phyloP scores from a whole-genome alignment of 2,888 invertebrate genomes.

The Alloplasta piceator region DNA sequence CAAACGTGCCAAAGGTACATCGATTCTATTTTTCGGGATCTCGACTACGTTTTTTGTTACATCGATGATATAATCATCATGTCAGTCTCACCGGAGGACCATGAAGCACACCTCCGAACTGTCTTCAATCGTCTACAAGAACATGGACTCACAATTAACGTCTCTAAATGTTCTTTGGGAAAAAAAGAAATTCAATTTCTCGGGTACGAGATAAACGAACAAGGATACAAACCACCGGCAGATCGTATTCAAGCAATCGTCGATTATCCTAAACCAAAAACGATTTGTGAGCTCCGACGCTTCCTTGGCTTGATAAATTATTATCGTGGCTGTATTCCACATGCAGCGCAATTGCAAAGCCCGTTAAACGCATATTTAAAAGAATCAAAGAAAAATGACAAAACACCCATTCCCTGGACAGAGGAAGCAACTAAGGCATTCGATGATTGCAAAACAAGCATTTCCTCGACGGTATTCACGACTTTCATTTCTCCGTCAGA shows the following conservation, averaged over 20 bases:
- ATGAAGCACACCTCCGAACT: too few relatives aligned
- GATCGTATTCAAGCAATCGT: slow-evolving; percentile 12
- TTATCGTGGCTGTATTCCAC: too few relatives aligned
- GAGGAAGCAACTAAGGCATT: slow-evolving; percentile 2
- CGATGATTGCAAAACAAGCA: slow-evolving; percentile 7
- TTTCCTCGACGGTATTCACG: neutral
- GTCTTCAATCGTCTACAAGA: too few relatives aligned
- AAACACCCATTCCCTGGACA: slow-evolving; percentile 11
- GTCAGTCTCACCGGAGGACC: neutral
- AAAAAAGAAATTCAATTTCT: neutral
- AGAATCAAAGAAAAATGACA: slow-evolving; percentile 18
- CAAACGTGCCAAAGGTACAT: neutral
- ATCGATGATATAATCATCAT: neutral
- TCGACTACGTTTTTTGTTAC: too few relatives aligned
- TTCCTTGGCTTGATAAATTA: too few relatives aligned
- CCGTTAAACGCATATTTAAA: slow-evolving; percentile 1
- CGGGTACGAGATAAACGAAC: slow-evolving; percentile 66
- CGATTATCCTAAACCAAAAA: neutral
- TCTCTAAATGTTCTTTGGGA: slow-evolving; percentile 67
- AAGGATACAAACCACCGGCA: slow-evolving; percentile 1
- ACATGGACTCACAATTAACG: neutral
- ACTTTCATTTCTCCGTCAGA: neutral
- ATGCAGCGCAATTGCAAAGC: too few relatives aligned
- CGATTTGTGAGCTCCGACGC: too few relatives aligned
- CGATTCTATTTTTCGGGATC: too few relatives aligned